phyloP scores from a whole-genome alignment of 2,113 vertebrate genomes.

The Tragelaphus scriptus region DNA sequence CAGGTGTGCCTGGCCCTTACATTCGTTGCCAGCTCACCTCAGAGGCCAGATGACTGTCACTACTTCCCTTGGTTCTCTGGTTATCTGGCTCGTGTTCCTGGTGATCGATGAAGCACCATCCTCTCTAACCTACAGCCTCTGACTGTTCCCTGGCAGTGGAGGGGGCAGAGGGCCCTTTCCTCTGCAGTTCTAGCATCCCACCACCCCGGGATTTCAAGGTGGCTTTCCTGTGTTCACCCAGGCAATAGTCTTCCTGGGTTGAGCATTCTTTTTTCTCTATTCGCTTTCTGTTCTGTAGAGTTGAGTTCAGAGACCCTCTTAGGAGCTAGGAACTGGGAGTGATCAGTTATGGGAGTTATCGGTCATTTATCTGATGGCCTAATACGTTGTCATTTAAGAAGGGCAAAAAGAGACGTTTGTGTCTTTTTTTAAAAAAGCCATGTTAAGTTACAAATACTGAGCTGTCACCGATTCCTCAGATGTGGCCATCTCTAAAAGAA shows the following conservation, averaged over 20 bases:
- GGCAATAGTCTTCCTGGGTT: neutral
- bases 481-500: neutral
- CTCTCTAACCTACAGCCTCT: too few relatives aligned
- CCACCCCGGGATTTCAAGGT: rapidly evolving
- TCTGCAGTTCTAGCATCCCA: rapidly evolving
- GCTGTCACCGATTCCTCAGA: neutral
- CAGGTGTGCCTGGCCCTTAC: neutral
- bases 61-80: neutral
- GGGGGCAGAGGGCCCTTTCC: too few relatives aligned
- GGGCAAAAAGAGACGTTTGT: neutral
- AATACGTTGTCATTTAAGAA: neutral
- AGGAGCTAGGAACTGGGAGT: neutral
- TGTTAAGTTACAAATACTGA: neutral
- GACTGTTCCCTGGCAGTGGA: neutral
- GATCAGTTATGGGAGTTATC: neutral
- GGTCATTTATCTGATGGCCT: neutral
- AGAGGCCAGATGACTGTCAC: neutral
- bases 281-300: neutral
- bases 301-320: neutral
- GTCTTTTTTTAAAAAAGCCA: neutral
- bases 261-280: neutral
- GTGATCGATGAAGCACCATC: neutral
- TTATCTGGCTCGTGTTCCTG: neutral
- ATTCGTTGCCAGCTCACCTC: neutral
- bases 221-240: neutral